A percentile compares a stretch with the other conserved stretches of the same genome.
phyloP scores from a whole-genome alignment of 2,888 invertebrate genomes.

The Agrotis segetum region DNA sequence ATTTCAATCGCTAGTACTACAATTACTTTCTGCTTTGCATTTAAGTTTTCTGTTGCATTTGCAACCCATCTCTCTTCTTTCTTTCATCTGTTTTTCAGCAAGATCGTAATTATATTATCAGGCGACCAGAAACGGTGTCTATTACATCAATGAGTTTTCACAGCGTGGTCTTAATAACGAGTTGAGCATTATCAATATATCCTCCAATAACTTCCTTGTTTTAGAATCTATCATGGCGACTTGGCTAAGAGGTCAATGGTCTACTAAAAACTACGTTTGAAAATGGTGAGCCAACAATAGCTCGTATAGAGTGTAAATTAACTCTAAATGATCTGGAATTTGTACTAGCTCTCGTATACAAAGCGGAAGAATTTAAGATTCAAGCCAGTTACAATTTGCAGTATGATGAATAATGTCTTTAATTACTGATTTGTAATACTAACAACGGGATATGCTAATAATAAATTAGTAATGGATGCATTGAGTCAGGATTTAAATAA shows the following conservation, averaged over 20 bases:
- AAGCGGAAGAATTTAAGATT: constrained; percentile 11
- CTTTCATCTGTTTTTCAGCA: neutral
- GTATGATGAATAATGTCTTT: constrained; percentile 21
- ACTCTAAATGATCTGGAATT: constrained; percentile 25
- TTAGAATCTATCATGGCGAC: neutral
- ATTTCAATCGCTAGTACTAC: neutral
- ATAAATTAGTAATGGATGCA: constrained; percentile 10
- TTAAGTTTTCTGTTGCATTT: neutral
- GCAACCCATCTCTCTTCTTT: neutral
- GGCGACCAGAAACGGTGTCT: neutral
- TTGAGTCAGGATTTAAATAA: constrained; percentile 27
- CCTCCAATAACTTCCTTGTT: too few species aligned
- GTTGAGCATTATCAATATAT: neutral
- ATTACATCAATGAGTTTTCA: neutral
- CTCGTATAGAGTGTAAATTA: constrained; percentile 14
- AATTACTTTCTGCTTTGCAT: neutral
- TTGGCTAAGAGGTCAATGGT: neutral
- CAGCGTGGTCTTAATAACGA: neutral
- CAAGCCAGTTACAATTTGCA: neutral
- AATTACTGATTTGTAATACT: constrained; percentile 16
- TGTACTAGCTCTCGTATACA: constrained; percentile 10
- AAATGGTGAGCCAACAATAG: neutral
- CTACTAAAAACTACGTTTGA: neutral
- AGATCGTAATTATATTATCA: neutral
- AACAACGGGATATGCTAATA: neutral